phyloP scores from a whole-genome alignment of 2,888 invertebrate genomes.

The Deilephila porcellus region DNA sequence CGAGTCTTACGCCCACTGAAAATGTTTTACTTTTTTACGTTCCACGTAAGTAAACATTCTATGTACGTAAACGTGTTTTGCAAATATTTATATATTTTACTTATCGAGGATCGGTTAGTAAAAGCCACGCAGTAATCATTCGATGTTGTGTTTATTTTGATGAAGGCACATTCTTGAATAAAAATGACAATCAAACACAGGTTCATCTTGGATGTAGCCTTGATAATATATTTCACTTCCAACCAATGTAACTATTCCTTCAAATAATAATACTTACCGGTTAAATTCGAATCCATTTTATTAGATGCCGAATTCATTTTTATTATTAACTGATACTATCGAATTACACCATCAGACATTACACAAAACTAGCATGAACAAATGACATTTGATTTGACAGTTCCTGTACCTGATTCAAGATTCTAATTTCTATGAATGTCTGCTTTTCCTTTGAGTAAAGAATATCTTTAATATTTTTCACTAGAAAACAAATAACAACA shows the following conservation, averaged over 20 bases:
- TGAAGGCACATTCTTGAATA: not conserved
- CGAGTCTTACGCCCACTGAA: not conserved
- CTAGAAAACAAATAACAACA: too few relatives aligned
- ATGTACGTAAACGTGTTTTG: not conserved
- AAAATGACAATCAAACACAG: not conserved
- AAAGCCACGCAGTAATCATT: not conserved
- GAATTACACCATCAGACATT: constrained; percentile 44
- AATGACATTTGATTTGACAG: not conserved
- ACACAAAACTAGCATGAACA: constrained; percentile 18
- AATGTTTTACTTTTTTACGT: not conserved
- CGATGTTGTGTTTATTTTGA: not conserved
- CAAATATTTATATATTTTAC: not conserved
- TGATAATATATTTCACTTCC: not conserved
- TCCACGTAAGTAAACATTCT: not conserved
- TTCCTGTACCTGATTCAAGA: not conserved
- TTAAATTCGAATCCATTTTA: constrained; percentile 71
- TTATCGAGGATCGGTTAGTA: not conserved
- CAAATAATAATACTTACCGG: constrained; percentile 53
- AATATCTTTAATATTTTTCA: too few relatives aligned
- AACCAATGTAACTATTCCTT: not conserved
- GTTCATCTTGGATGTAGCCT: not conserved
- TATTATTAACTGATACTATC: constrained; percentile 48
- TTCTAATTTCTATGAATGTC: too few relatives aligned
- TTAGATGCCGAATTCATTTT: constrained; percentile 47
- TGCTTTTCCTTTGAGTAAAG: too few relatives aligned